Base-by-base conservation (phyloP, 2,113 vertebrate species). In the Candoia aspera region DNA sequence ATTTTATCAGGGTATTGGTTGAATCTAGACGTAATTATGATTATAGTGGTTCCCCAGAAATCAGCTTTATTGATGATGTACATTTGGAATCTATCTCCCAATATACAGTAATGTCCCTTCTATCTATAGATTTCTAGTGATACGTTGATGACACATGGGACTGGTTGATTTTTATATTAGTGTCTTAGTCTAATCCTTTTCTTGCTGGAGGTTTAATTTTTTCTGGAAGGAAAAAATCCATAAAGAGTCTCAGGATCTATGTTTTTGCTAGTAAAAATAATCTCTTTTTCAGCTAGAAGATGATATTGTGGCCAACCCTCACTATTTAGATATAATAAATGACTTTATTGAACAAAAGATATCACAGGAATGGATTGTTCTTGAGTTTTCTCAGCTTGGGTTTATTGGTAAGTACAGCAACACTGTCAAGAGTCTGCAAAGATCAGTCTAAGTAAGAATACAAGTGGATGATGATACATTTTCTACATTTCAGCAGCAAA, bases 301-400 rank as follows among this genome's bases (percentile, higher is more conserved):
- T 95, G 98, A 98, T 93, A 97, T 98, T 93, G 87, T 98, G 95
- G 97, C 98, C 91, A 98, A 95, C 90, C 86, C 96, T 83, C 94
- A 89, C 89, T 98, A 97, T 93, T 91, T 97, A 86, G 94, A 95
- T 93, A 95, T 93, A 58, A 96, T 98, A 91, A 94, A 95, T 94
- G 87, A 91, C 58, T 98, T 98, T 93, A 84, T 95, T 64, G 90
- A 85, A 86, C 53, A 94, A 46, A 95, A 97, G 33, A 91, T 96
- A 54, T 96, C 95, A 26, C 93, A 95, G 54, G 95, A 98, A 0
- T 98, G 98, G 98, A 91, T 98, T 95, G 94, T 96, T 88, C 95
- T 98, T 0, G 97, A 98, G 90, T 98, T 98, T 94, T 98, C 97
- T 59, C 95, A 96, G 12, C 97, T 98, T 95, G 98, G 98, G 92